A percentile compares a stretch with the other conserved stretches of the same genome.
These are phyloP conservation scores for Valencia hispanica DNA, from an alignment of 2,797 vertebrate species.

Conservation along the genomic window DNA sequence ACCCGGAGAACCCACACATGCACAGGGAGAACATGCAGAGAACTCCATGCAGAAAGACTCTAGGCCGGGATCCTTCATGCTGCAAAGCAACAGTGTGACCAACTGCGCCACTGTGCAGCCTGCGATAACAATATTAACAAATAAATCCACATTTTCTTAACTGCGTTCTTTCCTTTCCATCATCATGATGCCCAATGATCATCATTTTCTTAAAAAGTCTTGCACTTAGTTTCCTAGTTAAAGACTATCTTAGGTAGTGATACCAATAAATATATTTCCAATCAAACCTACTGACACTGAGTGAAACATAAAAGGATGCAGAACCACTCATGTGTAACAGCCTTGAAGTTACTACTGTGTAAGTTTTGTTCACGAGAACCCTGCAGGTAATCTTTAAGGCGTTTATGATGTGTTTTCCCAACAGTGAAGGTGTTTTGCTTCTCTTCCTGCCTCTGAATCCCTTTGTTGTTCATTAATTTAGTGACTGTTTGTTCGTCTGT, in stretches of 20 bases:
- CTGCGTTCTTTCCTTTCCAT: too few relatives aligned
- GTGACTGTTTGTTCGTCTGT: conserved; percentile 27
- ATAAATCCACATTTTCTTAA: too few relatives aligned
- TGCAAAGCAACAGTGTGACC: too few relatives aligned
- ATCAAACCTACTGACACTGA: neutral
- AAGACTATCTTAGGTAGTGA: neutral
- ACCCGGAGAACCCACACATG: too few relatives aligned
- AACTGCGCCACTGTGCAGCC: too few relatives aligned
- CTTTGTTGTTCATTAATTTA: conserved; percentile 63
- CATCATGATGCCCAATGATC: too few relatives aligned
- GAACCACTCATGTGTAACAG: conserved; percentile 1
- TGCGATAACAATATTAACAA: too few relatives aligned
- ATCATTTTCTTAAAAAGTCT: neutral
- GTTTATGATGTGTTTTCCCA: conserved; percentile 44
- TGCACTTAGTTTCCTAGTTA: neutral
- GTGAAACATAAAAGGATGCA: neutral
- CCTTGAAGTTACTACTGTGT: conserved; percentile 24
- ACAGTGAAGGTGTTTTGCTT: conserved; percentile 43
- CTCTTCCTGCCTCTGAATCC: conserved; percentile 40
- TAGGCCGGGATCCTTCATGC: too few relatives aligned
- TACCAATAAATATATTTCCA: neutral
- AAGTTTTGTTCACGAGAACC: conserved; percentile 17
- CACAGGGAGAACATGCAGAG: too few relatives aligned
- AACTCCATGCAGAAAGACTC: too few relatives aligned
- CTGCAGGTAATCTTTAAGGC: conserved; percentile 23